Base-by-base conservation (phyloP, 1,140 invertebrate species). In the Trichoplusia ni region DNA sequence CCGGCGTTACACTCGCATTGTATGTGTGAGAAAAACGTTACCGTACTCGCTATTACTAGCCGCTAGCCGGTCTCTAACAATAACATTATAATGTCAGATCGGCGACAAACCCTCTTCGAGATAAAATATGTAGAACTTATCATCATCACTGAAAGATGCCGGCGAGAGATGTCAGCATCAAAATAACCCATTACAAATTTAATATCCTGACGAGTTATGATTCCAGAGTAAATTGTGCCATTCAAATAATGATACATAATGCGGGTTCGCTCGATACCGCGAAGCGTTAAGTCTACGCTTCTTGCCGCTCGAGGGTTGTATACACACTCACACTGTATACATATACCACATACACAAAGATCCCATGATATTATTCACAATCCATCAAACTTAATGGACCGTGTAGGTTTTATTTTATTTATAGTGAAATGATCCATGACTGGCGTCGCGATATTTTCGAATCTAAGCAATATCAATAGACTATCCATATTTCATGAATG, bases 221-320 rank as follows among this genome's bases (percentile, higher is more conserved):
- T 77, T 81, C 66, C 64, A 58, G 71, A 77, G 79, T 71, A 83
- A 84, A 84, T 84, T 85, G 76, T 82, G 77, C 79, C 76, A 86
- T 89, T 87, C 74, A 76, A 74, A 80, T 87, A 89, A 87, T 89
- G 83, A 85, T 77, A 82, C 81, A 82, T 87, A 87, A 89, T 87
- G 77, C 76, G 77, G 75, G 77, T 51, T 72, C 69, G 74, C 64
- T 77, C 79, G 70, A 84, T 80, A 79, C 51, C 71, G 71, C 73
- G 68, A 75, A 67, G 63, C 61, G 54, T 63, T 18, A 35, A 37
- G 23, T 49, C 16, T 54, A 54, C 21, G 51, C 21, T 2, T 25
- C 46, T 49, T 29, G n/a, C 19, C 35, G 35, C 35, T 16, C n/a
- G 35, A 54, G 35, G 33, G 33, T 54, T 38, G 51, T 38, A 23